phyloP scores from a whole-genome alignment of 2,113 vertebrate genomes.

The Hiodon alosoides region DNA sequence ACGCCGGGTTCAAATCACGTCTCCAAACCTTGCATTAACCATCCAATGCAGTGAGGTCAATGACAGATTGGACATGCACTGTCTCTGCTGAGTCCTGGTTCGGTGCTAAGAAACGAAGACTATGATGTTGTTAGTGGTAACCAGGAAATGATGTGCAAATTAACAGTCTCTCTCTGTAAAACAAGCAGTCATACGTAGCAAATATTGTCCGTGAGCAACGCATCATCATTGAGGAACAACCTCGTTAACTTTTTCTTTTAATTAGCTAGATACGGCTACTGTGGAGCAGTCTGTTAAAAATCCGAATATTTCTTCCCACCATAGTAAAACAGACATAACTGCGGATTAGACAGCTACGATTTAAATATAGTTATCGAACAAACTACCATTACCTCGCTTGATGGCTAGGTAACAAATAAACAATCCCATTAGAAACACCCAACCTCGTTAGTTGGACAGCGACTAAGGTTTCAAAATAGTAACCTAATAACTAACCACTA shows the following conservation, averaged over 20 bases:
- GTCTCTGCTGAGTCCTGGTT: slow-evolving; percentile 13
- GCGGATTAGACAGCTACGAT: background rate
- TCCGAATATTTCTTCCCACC: too few relatives aligned
- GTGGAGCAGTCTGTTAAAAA: too few relatives aligned
- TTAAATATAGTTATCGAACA: too few relatives aligned
- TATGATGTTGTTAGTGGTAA: slow-evolving; percentile 1
- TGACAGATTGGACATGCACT: background rate
- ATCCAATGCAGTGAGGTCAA: slow-evolving; percentile 14
- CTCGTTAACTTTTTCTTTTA: too few relatives aligned
- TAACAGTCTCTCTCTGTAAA: background rate
- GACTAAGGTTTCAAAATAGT: too few relatives aligned
- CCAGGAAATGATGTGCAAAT: slow-evolving; percentile 11
- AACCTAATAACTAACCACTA: too few relatives aligned
- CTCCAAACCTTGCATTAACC: slow-evolving; percentile 10
- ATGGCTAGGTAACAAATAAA: too few relatives aligned
- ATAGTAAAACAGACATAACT: background rate
- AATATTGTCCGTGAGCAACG: background rate
- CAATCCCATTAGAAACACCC: too few relatives aligned
- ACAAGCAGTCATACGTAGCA: background rate
- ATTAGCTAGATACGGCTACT: too few relatives aligned
- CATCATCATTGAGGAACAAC: background rate
- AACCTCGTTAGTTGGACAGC: too few relatives aligned
- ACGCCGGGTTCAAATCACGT: slow-evolving; percentile 22
- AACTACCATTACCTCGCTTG: background rate
- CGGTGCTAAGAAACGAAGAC: slow-evolving; percentile 2